phyloP scores from a whole-genome alignment of 2,113 vertebrate genomes.

The Istiophorus platypterus region DNA sequence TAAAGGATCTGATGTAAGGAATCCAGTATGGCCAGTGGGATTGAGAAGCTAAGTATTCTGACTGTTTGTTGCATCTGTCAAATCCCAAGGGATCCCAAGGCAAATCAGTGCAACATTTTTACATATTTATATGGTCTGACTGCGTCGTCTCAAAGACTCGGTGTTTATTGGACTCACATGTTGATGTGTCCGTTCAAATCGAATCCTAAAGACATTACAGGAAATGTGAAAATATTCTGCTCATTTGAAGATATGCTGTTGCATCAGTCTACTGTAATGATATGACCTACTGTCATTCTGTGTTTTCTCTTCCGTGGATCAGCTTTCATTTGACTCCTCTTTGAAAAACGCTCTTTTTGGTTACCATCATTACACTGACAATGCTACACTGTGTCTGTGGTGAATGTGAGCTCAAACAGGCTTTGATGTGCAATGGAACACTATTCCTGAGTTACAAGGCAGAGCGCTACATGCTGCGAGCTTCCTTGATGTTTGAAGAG shows the following conservation, averaged over 20 bases:
- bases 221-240: slow-evolving; percentile 26
- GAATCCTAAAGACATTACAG: slow-evolving; percentile 41
- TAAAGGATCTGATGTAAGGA: slow-evolving; percentile 77
- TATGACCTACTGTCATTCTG: slow-evolving; percentile 54
- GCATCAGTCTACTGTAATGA: slow-evolving; percentile 54
- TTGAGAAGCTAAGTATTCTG: slow-evolving; percentile 53
- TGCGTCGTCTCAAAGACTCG: slow-evolving; percentile 45
- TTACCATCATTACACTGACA: slow-evolving; percentile 59
- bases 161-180: slow-evolving; percentile 44
- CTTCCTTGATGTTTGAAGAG: slow-evolving; percentile 51
- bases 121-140: slow-evolving; percentile 47
- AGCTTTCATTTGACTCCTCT: slow-evolving; percentile 62
- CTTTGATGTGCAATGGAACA: slow-evolving; percentile 71
- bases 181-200: slow-evolving; percentile 36
- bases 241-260: slow-evolving; percentile 46
- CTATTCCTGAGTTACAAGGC: slow-evolving; percentile 39
- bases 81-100: slow-evolving; percentile 54
- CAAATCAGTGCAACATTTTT: slow-evolving; percentile 46
- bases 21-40: slow-evolving; percentile 15
- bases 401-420: slow-evolving; percentile 60
- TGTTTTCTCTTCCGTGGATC: slow-evolving; percentile 58
- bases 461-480: slow-evolving; percentile 41
- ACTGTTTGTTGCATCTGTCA: slow-evolving; percentile 58
- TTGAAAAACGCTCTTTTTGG: slow-evolving; percentile 56
- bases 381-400: slow-evolving; percentile 61